Percentiles rank a stretch among this genome's conserved stretches.
phyloP scores from a whole-genome alignment of 2,888 invertebrate genomes.

The Caenorhabditis angaria region DNA sequence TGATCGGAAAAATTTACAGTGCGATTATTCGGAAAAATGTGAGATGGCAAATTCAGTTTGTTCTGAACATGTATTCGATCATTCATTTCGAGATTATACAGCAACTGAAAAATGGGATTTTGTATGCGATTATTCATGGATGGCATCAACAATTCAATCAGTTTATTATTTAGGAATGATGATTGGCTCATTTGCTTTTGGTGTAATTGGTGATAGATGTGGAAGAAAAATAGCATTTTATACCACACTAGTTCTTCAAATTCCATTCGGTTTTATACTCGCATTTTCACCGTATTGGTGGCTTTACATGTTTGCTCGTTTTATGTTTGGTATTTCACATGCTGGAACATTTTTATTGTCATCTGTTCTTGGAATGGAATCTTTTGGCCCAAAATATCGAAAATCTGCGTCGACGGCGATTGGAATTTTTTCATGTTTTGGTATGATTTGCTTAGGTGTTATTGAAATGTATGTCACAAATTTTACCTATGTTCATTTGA shows the following conservation, averaged over 20 bases:
- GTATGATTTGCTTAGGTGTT: constrained; percentile 60
- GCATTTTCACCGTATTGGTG: constrained; percentile 81
- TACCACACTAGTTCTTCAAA: constrained; percentile 81
- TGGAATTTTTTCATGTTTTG: constrained; percentile 73
- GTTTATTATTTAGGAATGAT: constrained; percentile 71
- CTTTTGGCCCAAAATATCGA: constrained; percentile 74
- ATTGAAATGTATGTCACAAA: constrained; percentile 69
- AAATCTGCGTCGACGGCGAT: constrained; percentile 73
- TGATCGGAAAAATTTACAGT: constrained; percentile 41
- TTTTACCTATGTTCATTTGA: constrained; percentile 67
- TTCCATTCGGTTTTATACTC: constrained; percentile 80
- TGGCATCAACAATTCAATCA: constrained; percentile 69
- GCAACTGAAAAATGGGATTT: constrained; percentile 70
- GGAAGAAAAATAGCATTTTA: constrained; percentile 83
- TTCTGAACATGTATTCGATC: constrained; percentile 61
- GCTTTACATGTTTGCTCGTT: constrained; percentile 80
- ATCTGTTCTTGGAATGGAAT: constrained; percentile 77
- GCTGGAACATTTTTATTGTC: constrained; percentile 86
- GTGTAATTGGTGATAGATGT: constrained; percentile 76
- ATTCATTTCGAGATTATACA: constrained; percentile 56
- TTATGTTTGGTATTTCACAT: constrained; percentile 82
- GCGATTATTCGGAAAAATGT: constrained; percentile 37
- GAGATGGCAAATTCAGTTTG: constrained; percentile 25
- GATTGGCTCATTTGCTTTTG: constrained; percentile 70
- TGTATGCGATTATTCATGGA: constrained; percentile 59